A percentile compares a stretch with the other conserved stretches of the same genome.
These are phyloP conservation scores for Echinarachnius parma DNA, from an alignment of 53 echinoderm and acorn worm species.

Conservation along the genomic window DNA sequence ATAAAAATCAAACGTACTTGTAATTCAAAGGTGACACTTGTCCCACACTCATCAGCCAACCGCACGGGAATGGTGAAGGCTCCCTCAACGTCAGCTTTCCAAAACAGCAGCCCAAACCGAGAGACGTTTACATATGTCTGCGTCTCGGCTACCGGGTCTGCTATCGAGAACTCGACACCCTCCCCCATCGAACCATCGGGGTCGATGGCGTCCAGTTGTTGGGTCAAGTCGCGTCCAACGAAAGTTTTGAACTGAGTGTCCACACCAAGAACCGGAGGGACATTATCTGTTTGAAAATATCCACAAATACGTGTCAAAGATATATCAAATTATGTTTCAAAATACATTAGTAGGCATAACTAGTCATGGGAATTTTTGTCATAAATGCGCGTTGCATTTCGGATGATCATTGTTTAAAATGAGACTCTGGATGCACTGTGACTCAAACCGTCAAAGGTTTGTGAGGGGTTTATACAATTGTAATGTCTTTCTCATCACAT, in stretches of 20 bases:
- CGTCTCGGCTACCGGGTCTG: not conserved
- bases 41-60: constrained; percentile 58
- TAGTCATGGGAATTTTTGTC: no score
- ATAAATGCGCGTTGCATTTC: no score
- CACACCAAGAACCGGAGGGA: constrained; percentile 37
- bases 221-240: constrained; percentile 12
- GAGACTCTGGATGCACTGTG: no score
- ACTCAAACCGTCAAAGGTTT: no score
- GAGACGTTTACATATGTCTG: constrained; percentile 24
- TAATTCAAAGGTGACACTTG: constrained; percentile 31
- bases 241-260: constrained; percentile 29
- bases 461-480: no score
- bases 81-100: constrained; percentile 44
- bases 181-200: constrained; percentile 46
- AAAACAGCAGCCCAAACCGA: constrained; percentile 38
- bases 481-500: no score
- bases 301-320: not conserved
- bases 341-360: no score
- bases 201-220: constrained; percentile 43
- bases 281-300: constrained; percentile 14
- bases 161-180: constrained; percentile 22
- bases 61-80: constrained; percentile 52
- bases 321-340: no score
- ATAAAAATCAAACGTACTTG: no score
- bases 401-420: no score